These are phyloP conservation scores for Ochropacha duplaris DNA, from an alignment of 2,888 invertebrate genomes.

Conservation along the genomic window DNA sequence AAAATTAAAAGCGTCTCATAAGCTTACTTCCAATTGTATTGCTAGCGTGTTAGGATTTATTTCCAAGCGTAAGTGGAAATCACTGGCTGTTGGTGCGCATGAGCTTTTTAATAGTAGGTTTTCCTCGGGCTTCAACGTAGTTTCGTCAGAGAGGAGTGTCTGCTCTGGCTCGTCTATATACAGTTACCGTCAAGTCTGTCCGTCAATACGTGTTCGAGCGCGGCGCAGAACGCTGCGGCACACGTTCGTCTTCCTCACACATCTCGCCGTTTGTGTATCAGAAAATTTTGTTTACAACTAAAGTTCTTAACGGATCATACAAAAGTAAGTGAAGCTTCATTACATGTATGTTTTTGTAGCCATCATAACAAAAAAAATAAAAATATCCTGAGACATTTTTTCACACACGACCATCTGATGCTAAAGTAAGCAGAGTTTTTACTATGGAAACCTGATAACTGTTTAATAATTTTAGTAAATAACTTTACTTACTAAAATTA, in stretches of 20 bases:
- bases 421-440: no score
- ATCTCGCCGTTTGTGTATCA: constrained; percentile 46
- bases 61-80: not conserved
- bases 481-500: no score
- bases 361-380: no score
- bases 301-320: constrained; percentile 29
- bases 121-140: constrained; percentile 22
- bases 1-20: not conserved
- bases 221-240: constrained; percentile 48
- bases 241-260: constrained; percentile 27
- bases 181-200: constrained; percentile 20
- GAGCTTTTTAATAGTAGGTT: constrained; percentile 32
- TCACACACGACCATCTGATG: no score
- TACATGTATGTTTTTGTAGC: not conserved
- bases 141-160: constrained; percentile 34
- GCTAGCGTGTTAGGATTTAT: not conserved
- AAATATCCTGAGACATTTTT: no score
- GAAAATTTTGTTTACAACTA: not conserved
- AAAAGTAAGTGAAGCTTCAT: constrained; percentile 43
- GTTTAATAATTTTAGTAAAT: no score
- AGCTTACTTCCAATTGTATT: not conserved
- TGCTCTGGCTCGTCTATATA: constrained; percentile 39
- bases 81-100: constrained; percentile 10
- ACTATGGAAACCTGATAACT: no score
- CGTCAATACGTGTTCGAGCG: constrained; percentile 60